A percentile compares a stretch with the other conserved stretches of the same genome.
Conservation (phyloP, 1,140 invertebrate genomes). For the Stenopsyche tienmushanensis region DNA sequence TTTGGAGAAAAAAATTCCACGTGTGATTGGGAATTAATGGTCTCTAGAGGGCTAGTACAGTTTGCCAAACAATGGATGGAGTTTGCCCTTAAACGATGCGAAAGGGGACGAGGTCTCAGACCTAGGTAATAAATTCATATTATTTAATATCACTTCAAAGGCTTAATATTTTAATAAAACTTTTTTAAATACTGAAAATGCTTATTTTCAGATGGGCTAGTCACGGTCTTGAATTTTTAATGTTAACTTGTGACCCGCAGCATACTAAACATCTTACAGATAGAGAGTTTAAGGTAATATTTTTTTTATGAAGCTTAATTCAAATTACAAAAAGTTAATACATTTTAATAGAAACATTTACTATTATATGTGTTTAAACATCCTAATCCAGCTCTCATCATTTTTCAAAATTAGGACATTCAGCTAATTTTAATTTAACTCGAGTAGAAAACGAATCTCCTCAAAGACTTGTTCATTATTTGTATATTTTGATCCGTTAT, state of each 20-base stretch:
- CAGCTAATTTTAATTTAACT: too few species aligned
- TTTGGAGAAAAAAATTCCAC: conserved; percentile 27
- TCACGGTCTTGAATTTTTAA: conserved; percentile 83
- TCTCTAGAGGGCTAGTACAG: conserved; percentile 60
- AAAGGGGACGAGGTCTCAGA: conserved; percentile 76
- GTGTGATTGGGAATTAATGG: conserved; percentile 42
- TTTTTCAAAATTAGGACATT: too few species aligned
- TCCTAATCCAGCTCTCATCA: too few species aligned
- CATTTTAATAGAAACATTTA: too few species aligned
- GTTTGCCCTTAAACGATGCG: conserved; percentile 79
- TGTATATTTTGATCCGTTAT: conserved; percentile 42
- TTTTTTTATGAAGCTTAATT: conserved; percentile 43
- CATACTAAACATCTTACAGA: conserved; percentile 75
- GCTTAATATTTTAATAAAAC: too few species aligned
- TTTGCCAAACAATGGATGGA: conserved; percentile 87
- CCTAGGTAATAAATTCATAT: conserved; percentile 58
- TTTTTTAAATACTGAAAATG: too few species aligned
- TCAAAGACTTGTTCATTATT: too few species aligned
- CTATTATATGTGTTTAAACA: too few species aligned
- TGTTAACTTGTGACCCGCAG: conserved; percentile 77
- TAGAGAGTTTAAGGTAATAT: conserved; percentile 68
- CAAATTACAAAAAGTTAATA: too few species aligned
- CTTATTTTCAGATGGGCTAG: conserved; percentile 70
- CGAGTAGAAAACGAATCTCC: too few species aligned
- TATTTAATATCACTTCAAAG: background rate